These are phyloP conservation scores for Recurvirostra avosetta DNA, from an alignment of 2,113 vertebrate genomes.

Conservation along the genomic window DNA sequence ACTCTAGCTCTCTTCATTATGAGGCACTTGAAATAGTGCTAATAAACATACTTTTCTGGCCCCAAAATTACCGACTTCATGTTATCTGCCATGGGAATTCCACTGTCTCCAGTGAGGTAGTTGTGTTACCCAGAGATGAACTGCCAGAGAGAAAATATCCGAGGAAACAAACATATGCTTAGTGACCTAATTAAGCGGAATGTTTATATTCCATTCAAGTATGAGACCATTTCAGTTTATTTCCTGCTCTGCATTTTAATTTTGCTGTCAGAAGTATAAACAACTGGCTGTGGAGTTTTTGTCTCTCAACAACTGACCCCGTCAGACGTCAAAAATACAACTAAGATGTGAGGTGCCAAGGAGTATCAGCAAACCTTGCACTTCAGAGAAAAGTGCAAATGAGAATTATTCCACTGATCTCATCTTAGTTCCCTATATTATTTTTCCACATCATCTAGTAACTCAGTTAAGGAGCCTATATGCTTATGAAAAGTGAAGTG, in stretches of 20 bases:
- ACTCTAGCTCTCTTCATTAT: background rate
- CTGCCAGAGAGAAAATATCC: conserved; percentile 38
- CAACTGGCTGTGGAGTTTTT: conserved; percentile 11
- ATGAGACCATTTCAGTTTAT: conserved; percentile 39
- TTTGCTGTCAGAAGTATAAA: conserved; percentile 25
- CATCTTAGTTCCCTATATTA: background rate
- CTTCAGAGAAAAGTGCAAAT: background rate
- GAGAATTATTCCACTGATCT: background rate
- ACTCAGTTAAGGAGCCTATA: background rate
- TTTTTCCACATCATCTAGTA: background rate
- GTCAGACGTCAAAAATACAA: background rate
- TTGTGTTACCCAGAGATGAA: conserved; percentile 30
- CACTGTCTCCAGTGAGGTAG: background rate
- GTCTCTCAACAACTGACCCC: background rate
- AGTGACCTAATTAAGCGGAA: conserved; percentile 62
- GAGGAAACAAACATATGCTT: conserved; percentile 55
- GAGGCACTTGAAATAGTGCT: background rate
- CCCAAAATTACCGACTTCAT: background rate
- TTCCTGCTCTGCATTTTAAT: conserved; percentile 54
- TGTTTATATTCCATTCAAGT: conserved; percentile 51
- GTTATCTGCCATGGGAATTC: conserved; percentile 24
- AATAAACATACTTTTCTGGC: background rate
- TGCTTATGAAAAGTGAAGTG: background rate
- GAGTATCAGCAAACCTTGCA: background rate
- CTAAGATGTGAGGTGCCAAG: background rate